These are phyloP conservation scores for Aptenodytes forsteri DNA, from an alignment of 2,113 vertebrate genomes.

Conservation along the genomic window DNA sequence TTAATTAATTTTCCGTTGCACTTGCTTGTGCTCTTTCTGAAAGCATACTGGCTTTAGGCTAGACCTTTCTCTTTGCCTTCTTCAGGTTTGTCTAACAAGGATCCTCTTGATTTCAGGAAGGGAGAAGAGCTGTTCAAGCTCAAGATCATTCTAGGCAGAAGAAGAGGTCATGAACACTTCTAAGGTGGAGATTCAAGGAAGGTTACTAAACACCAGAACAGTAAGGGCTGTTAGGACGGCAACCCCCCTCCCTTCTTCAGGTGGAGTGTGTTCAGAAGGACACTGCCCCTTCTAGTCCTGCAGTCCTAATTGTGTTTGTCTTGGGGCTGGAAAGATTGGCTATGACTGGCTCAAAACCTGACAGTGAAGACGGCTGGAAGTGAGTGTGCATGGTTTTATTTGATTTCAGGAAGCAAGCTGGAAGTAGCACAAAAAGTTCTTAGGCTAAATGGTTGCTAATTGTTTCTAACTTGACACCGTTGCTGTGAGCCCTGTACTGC, in stretches of 20 bases:
- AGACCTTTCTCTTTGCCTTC: background rate
- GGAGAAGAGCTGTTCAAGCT: background rate
- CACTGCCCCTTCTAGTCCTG: background rate
- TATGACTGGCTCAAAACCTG: background rate
- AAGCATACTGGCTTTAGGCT: background rate
- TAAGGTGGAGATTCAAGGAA: background rate
- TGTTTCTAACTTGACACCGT: background rate
- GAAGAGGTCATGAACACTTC: background rate
- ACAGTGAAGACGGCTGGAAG: background rate
- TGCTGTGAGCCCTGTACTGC: background rate
- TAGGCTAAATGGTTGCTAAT: background rate
- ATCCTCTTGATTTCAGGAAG: background rate
- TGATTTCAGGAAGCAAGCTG: background rate
- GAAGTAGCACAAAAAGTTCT: background rate
- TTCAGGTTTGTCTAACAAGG: background rate
- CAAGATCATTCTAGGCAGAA: background rate
- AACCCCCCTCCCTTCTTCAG: background rate
- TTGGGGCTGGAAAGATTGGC: background rate
- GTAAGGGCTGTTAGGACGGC: background rate
- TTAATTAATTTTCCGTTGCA: background rate
- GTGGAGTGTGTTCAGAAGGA: background rate
- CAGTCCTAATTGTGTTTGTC: background rate
- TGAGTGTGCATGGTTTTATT: background rate
- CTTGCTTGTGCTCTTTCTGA: background rate
- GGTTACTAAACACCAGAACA: background rate